Percentiles rank a stretch among this genome's conserved stretches.
These are phyloP conservation scores for Theristus sp. DNA, from an alignment of 2,888 invertebrate species.

Conservation along the genomic window DNA sequence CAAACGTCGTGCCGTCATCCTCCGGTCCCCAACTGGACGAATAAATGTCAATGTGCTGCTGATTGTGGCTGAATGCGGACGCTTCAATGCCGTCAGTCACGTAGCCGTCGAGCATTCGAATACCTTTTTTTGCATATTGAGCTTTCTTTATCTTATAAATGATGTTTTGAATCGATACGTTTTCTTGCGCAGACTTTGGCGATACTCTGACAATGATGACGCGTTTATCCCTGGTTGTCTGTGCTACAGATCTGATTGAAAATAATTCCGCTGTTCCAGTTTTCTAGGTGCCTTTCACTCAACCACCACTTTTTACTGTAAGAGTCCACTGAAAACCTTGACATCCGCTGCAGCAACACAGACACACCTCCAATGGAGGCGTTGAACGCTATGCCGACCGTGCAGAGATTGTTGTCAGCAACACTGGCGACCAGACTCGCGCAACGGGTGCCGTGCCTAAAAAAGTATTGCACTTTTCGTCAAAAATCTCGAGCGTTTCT, in stretches of 20 bases:
- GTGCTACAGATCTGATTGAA: too few species aligned
- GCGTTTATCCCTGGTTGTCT: too few species aligned
- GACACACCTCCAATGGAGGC: not conserved
- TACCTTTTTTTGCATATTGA: too few species aligned
- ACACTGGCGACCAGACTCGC: not conserved
- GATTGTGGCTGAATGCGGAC: not conserved
- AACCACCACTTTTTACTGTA: too few species aligned
- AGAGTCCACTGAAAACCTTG: not conserved
- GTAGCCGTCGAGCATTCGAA: not conserved
- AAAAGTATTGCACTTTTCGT: too few species aligned
- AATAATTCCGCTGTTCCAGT: too few species aligned
- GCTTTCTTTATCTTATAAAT: too few species aligned
- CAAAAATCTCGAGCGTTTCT: too few species aligned
- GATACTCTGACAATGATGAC: too few species aligned
- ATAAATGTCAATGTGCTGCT: not conserved
- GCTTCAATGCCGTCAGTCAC: not conserved
- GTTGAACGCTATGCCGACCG: not conserved
- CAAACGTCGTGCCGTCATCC: not conserved
- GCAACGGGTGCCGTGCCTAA: not conserved
- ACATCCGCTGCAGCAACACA: not conserved
- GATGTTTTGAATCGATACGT: too few species aligned
- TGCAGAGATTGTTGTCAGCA: not conserved
- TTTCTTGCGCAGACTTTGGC: too few species aligned
- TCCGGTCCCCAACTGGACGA: not conserved
- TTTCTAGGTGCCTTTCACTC: too few species aligned